phyloP scores from a whole-genome alignment of 2,113 vertebrate species.

The Chascanopsetta lugubris region DNA sequence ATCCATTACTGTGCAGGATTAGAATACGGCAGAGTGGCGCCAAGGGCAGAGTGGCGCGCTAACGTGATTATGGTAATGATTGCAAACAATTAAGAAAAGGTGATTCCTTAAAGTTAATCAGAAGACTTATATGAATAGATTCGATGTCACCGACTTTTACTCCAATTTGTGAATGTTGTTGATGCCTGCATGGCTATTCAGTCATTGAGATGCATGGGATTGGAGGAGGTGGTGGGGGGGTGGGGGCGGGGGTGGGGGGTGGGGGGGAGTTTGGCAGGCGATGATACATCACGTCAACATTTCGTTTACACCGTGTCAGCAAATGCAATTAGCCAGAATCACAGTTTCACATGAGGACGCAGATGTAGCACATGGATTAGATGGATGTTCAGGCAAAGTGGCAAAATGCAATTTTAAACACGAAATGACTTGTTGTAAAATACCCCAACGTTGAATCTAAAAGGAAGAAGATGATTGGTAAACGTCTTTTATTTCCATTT shows the following conservation, averaged over 20 bases:
- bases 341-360: constrained; percentile 30
- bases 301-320: constrained; percentile 54
- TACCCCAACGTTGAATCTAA: too few species aligned
- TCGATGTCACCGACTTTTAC: constrained; percentile 65
- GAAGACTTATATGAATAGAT: constrained; percentile 66
- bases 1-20: constrained; percentile 70
- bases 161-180: constrained; percentile 55
- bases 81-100: constrained; percentile 54
- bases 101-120: constrained; percentile 69
- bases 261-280: constrained; percentile 29
- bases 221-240: too few species aligned
- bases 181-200: constrained; percentile 56
- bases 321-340: constrained; percentile 57
- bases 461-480: too few species aligned
- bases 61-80: constrained; percentile 76
- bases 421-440: too few species aligned
- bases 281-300: constrained; percentile 57
- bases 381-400: constrained; percentile 14
- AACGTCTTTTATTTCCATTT: too few species aligned
- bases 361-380: not conserved
- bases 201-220: constrained; percentile 52
- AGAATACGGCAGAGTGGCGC: constrained; percentile 60
- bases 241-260: too few species aligned
- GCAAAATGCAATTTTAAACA: constrained; percentile 17
- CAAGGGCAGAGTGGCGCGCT: constrained; percentile 73